phyloP scores from a whole-genome alignment of 2,888 invertebrate genomes.

The Psylliodes chrysocephalus region DNA sequence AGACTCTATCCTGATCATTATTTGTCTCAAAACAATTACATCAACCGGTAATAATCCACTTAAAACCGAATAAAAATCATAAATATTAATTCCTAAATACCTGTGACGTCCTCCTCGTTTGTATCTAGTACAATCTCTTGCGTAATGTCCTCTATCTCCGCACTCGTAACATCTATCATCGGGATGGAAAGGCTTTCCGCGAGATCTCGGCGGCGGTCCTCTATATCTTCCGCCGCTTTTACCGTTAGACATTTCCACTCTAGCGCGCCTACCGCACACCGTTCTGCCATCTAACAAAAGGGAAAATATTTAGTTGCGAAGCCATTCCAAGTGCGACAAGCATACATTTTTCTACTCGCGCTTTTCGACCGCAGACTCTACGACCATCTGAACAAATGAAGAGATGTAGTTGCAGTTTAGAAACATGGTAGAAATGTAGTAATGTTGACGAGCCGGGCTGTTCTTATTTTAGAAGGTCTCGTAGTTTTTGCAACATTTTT shows the following conservation, averaged over 20 bases:
- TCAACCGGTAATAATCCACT: not conserved
- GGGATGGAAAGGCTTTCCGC: constrained; percentile 82
- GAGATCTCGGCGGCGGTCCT: constrained; percentile 70
- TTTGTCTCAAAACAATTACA: not conserved
- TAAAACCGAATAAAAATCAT: not conserved
- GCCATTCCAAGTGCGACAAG: constrained; percentile 27
- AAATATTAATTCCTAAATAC: constrained; percentile 20
- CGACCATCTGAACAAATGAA: constrained; percentile 44
- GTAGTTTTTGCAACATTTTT: constrained; percentile 18
- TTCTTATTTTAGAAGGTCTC: constrained; percentile 22
- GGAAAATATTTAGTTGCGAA: constrained; percentile 10
- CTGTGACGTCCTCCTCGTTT: constrained; percentile 69
- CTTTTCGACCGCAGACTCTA: constrained; percentile 44
- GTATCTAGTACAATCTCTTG: constrained; percentile 86
- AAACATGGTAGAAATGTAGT: constrained; percentile 29
- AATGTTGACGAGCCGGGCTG: constrained; percentile 15
- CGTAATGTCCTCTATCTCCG: constrained; percentile 93
- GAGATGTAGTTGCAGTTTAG: constrained; percentile 40
- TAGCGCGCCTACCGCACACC: constrained; percentile 88
- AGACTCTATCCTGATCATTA: too few species aligned
- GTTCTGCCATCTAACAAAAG: constrained; percentile 75
- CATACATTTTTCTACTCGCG: constrained; percentile 46
- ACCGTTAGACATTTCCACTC: constrained; percentile 93
- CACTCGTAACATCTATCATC: constrained; percentile 96
- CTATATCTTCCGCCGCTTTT: constrained; percentile 69